Conservation (phyloP, 2,888 invertebrate species). For the Smittia aterrima region DNA sequence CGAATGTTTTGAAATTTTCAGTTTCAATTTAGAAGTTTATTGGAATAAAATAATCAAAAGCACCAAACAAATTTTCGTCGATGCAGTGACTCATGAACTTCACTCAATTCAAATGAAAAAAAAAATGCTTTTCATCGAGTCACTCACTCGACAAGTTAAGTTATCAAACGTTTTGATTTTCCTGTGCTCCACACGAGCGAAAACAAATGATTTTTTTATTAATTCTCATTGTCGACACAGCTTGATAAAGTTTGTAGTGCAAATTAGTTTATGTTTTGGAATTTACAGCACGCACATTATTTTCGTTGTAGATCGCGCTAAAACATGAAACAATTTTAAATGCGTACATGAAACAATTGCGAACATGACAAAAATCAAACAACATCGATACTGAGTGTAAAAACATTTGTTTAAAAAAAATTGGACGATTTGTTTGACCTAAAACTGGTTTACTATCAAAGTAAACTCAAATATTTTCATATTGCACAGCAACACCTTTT, state of each 20-base stretch:
- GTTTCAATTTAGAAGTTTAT: not conserved
- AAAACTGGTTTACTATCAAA: slow-evolving; percentile 14
- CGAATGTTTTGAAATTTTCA: not conserved
- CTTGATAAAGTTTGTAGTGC: not conserved
- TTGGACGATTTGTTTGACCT: slow-evolving; percentile 1
- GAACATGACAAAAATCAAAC: not conserved
- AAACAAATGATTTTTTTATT: no score
- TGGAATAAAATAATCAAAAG: not conserved
- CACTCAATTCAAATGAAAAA: not conserved
- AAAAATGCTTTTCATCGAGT: not conserved
- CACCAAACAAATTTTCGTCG: not conserved
- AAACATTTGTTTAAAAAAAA: slow-evolving; percentile 29
- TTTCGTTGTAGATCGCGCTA: not conserved
- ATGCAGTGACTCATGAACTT: not conserved
- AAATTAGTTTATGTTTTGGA: slow-evolving; percentile 15
- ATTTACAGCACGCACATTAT: slow-evolving; percentile 12
- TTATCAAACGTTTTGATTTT: no score
- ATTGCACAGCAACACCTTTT: not conserved
- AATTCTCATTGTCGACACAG: not conserved
- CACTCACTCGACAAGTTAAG: not conserved
- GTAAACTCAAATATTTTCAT: slow-evolving; percentile 15
- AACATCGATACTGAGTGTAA: slow-evolving; percentile 29
- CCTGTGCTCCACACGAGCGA: no score
- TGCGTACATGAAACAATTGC: not conserved
- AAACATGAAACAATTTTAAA: slow-evolving; percentile 1